These are phyloP conservation scores for Sepiola atlantica DNA, from an alignment of 2,888 invertebrate species.

Conservation along the genomic window DNA sequence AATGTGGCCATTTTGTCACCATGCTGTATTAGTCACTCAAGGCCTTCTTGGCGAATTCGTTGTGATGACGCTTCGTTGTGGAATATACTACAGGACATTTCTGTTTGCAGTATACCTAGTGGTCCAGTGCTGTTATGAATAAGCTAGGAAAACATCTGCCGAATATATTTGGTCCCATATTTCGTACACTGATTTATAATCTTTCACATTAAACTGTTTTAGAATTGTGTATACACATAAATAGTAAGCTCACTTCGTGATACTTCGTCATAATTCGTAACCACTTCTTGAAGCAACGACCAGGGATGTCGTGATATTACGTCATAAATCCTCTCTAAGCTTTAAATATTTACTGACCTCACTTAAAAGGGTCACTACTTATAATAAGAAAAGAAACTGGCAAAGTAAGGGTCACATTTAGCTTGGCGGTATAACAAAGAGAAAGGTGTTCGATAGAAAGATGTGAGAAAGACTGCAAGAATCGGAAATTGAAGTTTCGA, in stretches of 20 bases:
- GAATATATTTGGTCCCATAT: background rate
- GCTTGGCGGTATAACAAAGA: background rate
- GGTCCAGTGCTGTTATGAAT: background rate
- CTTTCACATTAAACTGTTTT: conserved; percentile 32
- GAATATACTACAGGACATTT: background rate
- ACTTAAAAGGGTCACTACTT: background rate
- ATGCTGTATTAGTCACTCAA: background rate
- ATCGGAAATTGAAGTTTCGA: background rate
- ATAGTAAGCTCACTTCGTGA: conserved; percentile 19
- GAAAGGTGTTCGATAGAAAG: background rate
- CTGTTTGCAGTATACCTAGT: background rate
- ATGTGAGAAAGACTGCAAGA: background rate
- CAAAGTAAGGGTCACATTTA: conserved; percentile 20
- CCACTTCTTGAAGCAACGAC: background rate
- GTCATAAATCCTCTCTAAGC: conserved; percentile 6
- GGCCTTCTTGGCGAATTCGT: conserved; percentile 2
- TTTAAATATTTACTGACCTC: conserved; percentile 18
- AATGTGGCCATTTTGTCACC: background rate
- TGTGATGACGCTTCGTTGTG: background rate
- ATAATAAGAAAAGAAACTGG: conserved; percentile 13
- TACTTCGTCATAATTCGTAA: conserved; percentile 15
- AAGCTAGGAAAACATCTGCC: background rate
- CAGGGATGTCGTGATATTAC: background rate
- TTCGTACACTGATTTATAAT: background rate
- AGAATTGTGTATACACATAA: background rate